Conservation (phyloP, 2,888 invertebrate genomes). For the Apotomis betuletana region DNA sequence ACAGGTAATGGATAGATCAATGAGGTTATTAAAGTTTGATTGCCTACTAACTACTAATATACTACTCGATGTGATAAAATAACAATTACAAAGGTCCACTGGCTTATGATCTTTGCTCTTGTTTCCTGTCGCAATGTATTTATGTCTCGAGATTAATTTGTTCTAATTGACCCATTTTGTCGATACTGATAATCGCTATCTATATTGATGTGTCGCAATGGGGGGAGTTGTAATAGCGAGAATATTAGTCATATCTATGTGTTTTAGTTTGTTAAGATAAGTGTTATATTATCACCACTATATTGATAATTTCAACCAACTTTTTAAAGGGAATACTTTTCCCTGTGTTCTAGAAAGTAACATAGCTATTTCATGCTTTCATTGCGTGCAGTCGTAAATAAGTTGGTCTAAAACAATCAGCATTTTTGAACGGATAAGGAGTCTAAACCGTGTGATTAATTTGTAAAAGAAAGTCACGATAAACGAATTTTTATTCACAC, state of each 20-base stretch:
- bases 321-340: no score
- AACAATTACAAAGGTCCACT: constrained; percentile 21
- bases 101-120: constrained; percentile 16
- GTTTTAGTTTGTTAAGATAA: background rate
- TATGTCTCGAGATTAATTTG: constrained; percentile 24
- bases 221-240: constrained; percentile 4
- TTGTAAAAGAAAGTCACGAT: constrained; percentile 25
- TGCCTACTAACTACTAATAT: background rate
- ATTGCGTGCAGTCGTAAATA: no score
- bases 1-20: background rate
- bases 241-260: background rate
- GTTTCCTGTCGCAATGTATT: constrained; percentile 20
- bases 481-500: constrained; percentile 21
- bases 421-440: no score
- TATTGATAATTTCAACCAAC: no score
- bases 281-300: no score
- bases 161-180: constrained; percentile 25
- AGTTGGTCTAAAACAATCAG: no score
- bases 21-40: background rate
- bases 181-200: constrained; percentile 10
- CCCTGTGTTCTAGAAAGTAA: no score
- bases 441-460: background rate
- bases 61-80: constrained; percentile 8
- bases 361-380: no score
- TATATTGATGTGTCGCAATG: constrained; percentile 16